A percentile compares a stretch with the other conserved stretches of the same genome.
Evolutionary conservation across 1,140 invertebrate species (phyloP).

Genomic region (Tetraneura akinire): DNA sequence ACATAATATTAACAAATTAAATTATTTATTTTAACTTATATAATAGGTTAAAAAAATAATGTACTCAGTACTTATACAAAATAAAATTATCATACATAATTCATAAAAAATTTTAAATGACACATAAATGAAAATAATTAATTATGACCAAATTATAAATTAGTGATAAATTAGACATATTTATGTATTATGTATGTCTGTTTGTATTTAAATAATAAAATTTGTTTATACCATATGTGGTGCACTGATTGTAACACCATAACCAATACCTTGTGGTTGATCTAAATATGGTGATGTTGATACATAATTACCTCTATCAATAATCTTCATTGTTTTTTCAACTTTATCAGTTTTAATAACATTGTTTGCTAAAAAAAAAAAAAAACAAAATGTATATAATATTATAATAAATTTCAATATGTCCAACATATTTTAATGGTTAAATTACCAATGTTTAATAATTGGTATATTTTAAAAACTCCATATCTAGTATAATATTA

Average conservation of each 20-base stretch:
- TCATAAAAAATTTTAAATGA: too few species aligned
- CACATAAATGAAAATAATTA: too few species aligned
- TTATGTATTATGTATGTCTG: too few species aligned
- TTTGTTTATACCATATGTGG: constrained; percentile 88
- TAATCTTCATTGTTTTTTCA: constrained; percentile 78
- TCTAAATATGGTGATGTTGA: constrained; percentile 81
- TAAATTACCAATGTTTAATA: neutral
- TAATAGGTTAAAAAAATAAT: too few species aligned
- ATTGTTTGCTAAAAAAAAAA: constrained; percentile 71
- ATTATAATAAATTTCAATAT: neutral
- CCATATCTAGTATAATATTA: neutral
- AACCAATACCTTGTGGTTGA: constrained; percentile 85
- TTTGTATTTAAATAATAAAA: too few species aligned
- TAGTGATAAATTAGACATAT: too few species aligned
- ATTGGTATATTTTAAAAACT: neutral
- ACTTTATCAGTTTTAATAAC: constrained; percentile 81
- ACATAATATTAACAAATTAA: too few species aligned
- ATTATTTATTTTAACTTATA: too few species aligned
- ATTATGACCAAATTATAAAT: too few species aligned
- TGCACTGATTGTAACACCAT: constrained; percentile 92
- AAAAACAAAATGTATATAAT: constrained; percentile 19
- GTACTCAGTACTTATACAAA: too few species aligned
- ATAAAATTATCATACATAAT: too few species aligned
- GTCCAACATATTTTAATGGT: neutral
- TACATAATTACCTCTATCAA: constrained; percentile 84